phyloP scores from a whole-genome alignment of 2,888 invertebrate genomes.

The Cinara cedri region DNA sequence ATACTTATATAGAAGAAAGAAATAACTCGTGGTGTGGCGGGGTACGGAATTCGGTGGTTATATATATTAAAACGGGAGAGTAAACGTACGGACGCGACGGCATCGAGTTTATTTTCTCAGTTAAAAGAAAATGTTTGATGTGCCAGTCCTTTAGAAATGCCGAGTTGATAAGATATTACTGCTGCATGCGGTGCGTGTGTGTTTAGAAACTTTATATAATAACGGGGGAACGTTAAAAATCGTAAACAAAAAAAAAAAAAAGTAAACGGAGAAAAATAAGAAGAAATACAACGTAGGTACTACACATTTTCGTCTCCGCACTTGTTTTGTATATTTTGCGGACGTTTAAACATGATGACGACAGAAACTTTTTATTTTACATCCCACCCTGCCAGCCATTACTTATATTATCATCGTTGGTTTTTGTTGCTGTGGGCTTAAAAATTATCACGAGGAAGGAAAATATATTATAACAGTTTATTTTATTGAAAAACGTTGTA shows the following conservation, averaged over 20 bases:
- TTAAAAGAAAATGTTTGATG: conserved; percentile 52
- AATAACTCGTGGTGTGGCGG: conserved; percentile 29
- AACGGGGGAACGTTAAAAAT: background rate
- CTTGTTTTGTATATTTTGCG: too few species aligned
- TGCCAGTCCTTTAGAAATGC: conserved; percentile 31
- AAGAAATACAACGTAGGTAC: too few species aligned
- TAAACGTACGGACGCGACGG: background rate
- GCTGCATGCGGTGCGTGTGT: background rate
- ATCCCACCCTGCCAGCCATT: too few species aligned
- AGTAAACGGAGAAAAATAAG: too few species aligned
- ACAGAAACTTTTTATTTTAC: too few species aligned
- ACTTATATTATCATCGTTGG: too few species aligned
- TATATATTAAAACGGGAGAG: conserved; percentile 38
- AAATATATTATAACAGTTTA: too few species aligned
- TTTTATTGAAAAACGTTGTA: too few species aligned
- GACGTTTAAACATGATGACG: too few species aligned
- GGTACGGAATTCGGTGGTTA: conserved; percentile 48
- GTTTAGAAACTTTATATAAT: background rate
- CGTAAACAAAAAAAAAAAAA: background rate
- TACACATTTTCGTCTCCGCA: too few species aligned
- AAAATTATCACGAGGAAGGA: too few species aligned
- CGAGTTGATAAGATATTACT: conserved; percentile 38
- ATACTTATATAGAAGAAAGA: conserved; percentile 12
- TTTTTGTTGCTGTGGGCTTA: too few species aligned
- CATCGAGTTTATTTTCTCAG: conserved; percentile 28